These are phyloP conservation scores for Prosopocoilus inquinatus DNA, from an alignment of 2,888 invertebrate genomes.

Conservation along the genomic window DNA sequence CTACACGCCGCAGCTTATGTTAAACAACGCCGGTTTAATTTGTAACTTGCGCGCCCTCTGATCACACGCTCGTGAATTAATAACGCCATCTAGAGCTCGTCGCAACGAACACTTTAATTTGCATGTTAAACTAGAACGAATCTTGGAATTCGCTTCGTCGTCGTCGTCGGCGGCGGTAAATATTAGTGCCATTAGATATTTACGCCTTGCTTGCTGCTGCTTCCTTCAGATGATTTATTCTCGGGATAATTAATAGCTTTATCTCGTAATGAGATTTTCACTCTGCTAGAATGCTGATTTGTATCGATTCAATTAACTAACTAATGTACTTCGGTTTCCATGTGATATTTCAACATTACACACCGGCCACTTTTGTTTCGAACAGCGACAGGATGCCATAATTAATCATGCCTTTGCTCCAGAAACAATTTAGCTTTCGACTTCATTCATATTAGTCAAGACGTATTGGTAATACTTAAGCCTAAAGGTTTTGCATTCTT, in stretches of 20 bases:
- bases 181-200: neutral
- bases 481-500: too few species aligned
- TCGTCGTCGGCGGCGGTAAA: neutral
- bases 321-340: too few species aligned
- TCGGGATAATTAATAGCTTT: neutral
- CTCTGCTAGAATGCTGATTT: neutral
- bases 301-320: constrained; percentile 5
- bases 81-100: constrained; percentile 1
- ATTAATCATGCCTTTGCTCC: too few species aligned
- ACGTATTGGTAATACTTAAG: too few species aligned
- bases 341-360: too few species aligned
- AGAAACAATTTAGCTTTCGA: too few species aligned
- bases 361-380: too few species aligned
- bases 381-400: too few species aligned
- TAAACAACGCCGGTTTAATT: constrained; percentile 2
- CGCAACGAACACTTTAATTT: constrained; percentile 3
- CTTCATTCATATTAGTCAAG: too few species aligned
- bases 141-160: neutral
- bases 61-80: neutral
- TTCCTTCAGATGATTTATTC: constrained; percentile 1
- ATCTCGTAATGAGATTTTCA: constrained; percentile 3
- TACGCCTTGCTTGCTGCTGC: neutral
- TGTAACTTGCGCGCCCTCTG: constrained; percentile 5
- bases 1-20: neutral
- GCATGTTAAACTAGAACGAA: constrained; percentile 1